These are phyloP conservation scores for Calameuta filiformis DNA, from an alignment of 2,888 invertebrate species.

Conservation along the genomic window DNA sequence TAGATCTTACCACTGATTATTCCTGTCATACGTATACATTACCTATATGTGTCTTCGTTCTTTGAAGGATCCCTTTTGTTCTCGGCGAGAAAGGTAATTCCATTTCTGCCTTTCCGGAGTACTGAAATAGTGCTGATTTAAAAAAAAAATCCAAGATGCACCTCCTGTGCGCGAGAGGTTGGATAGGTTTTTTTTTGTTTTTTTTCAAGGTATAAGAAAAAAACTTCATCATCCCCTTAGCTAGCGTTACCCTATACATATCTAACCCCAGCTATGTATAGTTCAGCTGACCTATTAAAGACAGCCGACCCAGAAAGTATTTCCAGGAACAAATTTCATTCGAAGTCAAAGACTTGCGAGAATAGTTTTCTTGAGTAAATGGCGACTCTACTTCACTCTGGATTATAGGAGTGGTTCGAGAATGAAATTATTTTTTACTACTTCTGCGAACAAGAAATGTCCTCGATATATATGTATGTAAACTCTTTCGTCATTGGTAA, in stretches of 20 bases:
- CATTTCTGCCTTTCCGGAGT: background rate
- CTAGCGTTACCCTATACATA: background rate
- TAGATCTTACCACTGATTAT: background rate
- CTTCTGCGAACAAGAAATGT: background rate
- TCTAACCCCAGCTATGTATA: slow-evolving; percentile 6
- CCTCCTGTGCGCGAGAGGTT: background rate
- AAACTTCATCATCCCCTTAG: background rate
- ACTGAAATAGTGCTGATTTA: background rate
- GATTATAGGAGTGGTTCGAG: background rate
- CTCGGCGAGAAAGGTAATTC: background rate
- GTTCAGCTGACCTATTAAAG: slow-evolving; percentile 34
- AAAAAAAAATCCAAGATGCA: background rate
- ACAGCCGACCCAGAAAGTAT: slow-evolving; percentile 14
- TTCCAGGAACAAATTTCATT: slow-evolving; percentile 7
- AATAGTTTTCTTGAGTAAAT: background rate
- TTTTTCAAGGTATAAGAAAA: background rate
- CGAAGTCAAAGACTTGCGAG: slow-evolving; percentile 4
- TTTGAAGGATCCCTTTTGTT: background rate
- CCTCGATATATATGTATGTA: background rate
- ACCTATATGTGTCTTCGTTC: background rate
- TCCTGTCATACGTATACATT: background rate
- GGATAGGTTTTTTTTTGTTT: background rate
- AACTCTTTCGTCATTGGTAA: background rate
- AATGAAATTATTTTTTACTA: background rate
- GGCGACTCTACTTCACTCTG: background rate